phyloP scores from a whole-genome alignment of 2,888 invertebrate genomes.

The Argyra leucocephala region DNA sequence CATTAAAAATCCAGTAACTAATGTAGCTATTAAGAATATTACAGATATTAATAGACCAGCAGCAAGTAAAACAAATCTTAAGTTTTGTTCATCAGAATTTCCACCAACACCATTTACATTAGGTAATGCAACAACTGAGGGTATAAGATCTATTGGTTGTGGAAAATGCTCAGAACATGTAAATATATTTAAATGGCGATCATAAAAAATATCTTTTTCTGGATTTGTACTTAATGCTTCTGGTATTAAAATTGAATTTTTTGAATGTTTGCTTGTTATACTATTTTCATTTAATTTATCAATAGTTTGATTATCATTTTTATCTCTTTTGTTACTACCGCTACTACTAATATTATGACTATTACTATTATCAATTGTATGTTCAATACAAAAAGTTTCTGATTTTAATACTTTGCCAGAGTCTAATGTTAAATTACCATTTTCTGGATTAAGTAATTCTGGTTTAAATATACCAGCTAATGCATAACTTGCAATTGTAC shows the following conservation, averaged over 20 bases:
- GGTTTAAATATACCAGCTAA: constrained; percentile 47
- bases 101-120: no score
- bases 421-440: constrained; percentile 48
- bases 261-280: no score
- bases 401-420: constrained; percentile 36
- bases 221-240: no score
- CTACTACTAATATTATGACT: no score
- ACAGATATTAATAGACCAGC: constrained; percentile 70
- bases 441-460: constrained; percentile 45
- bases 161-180: constrained; percentile 53
- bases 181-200: constrained; percentile 56
- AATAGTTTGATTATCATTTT: no score
- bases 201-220: no score
- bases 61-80: constrained; percentile 53
- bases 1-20: constrained; percentile 68
- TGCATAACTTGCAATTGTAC: constrained; percentile 30
- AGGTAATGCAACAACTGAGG: constrained; percentile 22
- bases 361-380: no score
- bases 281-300: no score
- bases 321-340: no score
- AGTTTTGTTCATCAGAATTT: background rate
- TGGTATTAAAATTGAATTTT: no score
- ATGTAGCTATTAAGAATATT: constrained; percentile 69
- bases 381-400: constrained; percentile 28
- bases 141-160: constrained; percentile 24